These are phyloP conservation scores for Pemphigus obesinymphae DNA, from an alignment of 1,140 invertebrate genomes.

Conservation along the genomic window DNA sequence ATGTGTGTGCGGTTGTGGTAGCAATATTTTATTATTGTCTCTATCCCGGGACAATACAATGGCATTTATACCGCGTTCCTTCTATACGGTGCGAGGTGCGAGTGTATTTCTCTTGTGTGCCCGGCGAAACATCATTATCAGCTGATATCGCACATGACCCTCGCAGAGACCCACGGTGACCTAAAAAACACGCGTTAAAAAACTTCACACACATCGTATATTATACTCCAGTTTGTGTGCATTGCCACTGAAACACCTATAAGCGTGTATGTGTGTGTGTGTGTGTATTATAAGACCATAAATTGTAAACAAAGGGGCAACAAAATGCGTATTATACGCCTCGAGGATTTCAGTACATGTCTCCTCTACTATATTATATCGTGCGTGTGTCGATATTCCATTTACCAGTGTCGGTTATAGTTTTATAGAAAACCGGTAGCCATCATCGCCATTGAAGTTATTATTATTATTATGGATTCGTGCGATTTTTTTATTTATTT, in stretches of 20 bases:
- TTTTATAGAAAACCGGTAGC: conserved; percentile 6
- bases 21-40: conserved; percentile 24
- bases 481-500: neutral
- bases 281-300: neutral
- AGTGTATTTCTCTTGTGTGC: neutral
- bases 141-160: conserved; percentile 22
- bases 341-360: too few species aligned
- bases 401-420: neutral
- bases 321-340: neutral
- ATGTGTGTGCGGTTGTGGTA: neutral
- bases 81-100: neutral
- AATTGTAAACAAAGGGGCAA: conserved; percentile 15
- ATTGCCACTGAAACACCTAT: neutral
- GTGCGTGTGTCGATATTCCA: neutral
- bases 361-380: neutral
- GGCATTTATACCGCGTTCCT: neutral
- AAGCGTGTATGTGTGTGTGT: neutral
- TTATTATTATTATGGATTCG: neutral
- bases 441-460: neutral
- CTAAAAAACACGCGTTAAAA: neutral
- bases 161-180: neutral
- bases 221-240: neutral
- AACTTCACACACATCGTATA: neutral
- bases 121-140: conserved; percentile 14
- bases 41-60: neutral